Conservation (phyloP, 2,797 vertebrate species). For the Sus cebifrons region DNA sequence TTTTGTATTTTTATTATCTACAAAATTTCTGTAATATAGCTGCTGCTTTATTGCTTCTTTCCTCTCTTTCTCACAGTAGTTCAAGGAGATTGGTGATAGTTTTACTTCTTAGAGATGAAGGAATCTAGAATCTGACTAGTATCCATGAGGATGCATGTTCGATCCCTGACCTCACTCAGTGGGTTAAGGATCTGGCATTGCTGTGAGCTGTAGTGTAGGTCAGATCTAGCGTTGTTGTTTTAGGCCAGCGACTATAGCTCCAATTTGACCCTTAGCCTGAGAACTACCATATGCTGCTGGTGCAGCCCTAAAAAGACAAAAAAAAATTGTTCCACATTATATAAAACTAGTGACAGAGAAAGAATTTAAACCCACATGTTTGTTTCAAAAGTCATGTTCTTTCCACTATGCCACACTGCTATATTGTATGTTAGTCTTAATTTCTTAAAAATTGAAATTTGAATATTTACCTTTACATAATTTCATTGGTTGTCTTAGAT, state of each 20-base stretch:
- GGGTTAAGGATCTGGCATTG: too few relatives aligned
- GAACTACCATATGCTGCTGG: too few relatives aligned
- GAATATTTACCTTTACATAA: background rate
- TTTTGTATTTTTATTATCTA: background rate
- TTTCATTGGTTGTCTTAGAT: background rate
- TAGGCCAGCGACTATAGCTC: too few relatives aligned
- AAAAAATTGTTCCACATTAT: background rate
- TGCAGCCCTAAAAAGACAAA: too few relatives aligned
- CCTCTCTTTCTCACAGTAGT: background rate
- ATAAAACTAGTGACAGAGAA: background rate
- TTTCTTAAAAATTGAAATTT: background rate
- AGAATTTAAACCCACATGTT: background rate
- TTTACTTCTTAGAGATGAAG: background rate
- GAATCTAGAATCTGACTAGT: background rate
- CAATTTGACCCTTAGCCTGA: too few relatives aligned
- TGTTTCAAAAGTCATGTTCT: slow-evolving; percentile 7
- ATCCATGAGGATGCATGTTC: too few relatives aligned
- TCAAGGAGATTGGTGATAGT: background rate
- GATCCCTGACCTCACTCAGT: too few relatives aligned
- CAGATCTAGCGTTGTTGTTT: too few relatives aligned
- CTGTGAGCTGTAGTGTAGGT: too few relatives aligned
- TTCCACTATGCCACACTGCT: background rate
- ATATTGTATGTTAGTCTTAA: background rate
- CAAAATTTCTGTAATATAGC: background rate
- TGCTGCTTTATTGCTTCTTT: background rate